These are phyloP conservation scores for Drosophila willistoni DNA, from an alignment of 1,140 invertebrate species.

Conservation along the genomic window DNA sequence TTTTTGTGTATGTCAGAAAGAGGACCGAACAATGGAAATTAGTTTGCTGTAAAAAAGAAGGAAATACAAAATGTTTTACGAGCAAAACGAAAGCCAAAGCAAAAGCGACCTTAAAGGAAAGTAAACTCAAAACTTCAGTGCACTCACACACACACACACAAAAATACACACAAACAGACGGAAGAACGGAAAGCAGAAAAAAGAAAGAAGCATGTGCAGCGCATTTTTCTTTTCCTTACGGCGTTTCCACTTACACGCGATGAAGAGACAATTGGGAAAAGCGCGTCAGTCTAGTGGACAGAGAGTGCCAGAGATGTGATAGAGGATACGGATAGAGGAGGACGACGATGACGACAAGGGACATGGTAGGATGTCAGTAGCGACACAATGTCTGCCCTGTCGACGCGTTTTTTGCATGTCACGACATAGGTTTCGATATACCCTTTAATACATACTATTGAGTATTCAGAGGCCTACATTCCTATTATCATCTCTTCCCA, in stretches of 20 bases:
- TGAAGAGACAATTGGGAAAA: conserved; percentile 40
- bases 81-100: conserved; percentile 24
- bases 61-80: conserved; percentile 47
- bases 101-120: conserved; percentile 26
- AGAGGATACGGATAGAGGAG: no score
- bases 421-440: neutral
- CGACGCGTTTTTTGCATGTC: conserved; percentile 26
- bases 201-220: conserved; percentile 39
- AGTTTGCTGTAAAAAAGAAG: conserved; percentile 52
- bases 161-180: conserved; percentile 6
- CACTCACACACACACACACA: conserved; percentile 8
- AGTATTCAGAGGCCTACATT: neutral
- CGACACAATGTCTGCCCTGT: conserved; percentile 61
- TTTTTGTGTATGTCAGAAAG: neutral
- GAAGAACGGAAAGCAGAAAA: neutral
- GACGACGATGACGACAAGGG: neutral
- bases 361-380: conserved; percentile 15
- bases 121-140: conserved; percentile 49
- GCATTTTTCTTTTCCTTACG: conserved; percentile 26
- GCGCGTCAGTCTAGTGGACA: conserved; percentile 21
- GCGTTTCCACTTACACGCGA: conserved; percentile 24
- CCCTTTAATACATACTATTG: neutral
- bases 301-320: neutral
- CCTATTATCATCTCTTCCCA: no score
- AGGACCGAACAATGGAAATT: conserved; percentile 56